Evolutionary conservation across 2,113 vertebrate species (phyloP).

Genomic region (Thamnaconus septentrionalis): DNA sequence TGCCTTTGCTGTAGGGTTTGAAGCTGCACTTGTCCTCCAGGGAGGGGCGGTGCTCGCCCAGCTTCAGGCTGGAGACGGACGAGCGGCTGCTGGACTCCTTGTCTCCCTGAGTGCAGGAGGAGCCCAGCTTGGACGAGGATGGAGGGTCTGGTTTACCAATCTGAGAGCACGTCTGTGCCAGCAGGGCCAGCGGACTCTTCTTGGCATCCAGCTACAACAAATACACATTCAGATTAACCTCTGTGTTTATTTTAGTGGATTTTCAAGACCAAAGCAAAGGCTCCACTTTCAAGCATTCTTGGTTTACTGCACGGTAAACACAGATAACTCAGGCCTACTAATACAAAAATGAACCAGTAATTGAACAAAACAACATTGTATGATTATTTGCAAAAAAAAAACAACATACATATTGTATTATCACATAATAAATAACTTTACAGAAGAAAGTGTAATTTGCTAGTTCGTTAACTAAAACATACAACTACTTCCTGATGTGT

Average conservation of each 20-base stretch:
- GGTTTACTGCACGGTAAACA: too few relatives aligned
- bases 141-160: conserved; percentile 93
- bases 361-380: too few relatives aligned
- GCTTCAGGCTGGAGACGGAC: conserved; percentile 68
- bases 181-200: conserved; percentile 91
- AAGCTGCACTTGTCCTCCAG: conserved; percentile 93
- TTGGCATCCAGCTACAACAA: conserved; percentile 90
- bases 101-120: conserved; percentile 79
- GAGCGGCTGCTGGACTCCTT: conserved; percentile 81
- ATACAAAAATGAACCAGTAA: too few relatives aligned
- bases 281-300: neutral
- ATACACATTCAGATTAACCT: conserved; percentile 23
- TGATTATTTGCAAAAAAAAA: neutral
- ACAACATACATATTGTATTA: neutral
- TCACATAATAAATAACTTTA: too few relatives aligned
- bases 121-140: conserved; percentile 83
- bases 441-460: too few relatives aligned
- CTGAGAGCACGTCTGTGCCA: conserved; percentile 96
- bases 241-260: neutral
- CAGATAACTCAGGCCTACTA: too few relatives aligned
- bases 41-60: conserved; percentile 72
- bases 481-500: too few relatives aligned
- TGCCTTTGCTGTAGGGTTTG: conserved; percentile 88
- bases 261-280: neutral
- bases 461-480: too few relatives aligned